Base-by-base conservation (phyloP, 2,797 vertebrate genomes). In the Thripadectes ignobilis region DNA sequence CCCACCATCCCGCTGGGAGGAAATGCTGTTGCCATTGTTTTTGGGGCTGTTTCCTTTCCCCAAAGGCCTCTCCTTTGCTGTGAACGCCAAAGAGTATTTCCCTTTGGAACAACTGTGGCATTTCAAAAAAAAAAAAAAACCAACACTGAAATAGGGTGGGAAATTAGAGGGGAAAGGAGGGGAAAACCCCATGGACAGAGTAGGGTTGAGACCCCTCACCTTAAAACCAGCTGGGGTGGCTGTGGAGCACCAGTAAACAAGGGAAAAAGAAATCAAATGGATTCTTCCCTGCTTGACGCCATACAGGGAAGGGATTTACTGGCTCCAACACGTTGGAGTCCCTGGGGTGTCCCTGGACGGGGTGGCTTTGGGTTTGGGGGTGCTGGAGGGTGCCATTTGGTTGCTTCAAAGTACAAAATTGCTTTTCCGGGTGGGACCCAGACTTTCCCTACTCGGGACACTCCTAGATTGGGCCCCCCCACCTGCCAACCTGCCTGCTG, bases 21-120 rank as follows among this genome's bases (percentile, higher is more conserved):
- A 96, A 96, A 86, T 26, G 69, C 77, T 12, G 8, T 32, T 80
- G 45, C 94, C 94, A 94, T 96, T 96, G 95, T 95, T 62, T 92
- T 6, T 43, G 86, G 91, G 84, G 91, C 95, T 38, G 0, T 94
- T 96, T 95, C 95, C 95, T 94, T 54, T 94, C 77, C 83, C 93
- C 87, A 88, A 94, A 86, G 87, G 86, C 63, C 79, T 79, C 86
- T 93, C 83, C 85, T 93, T 86, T 0, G 2, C 59, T 8, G 16
- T 57, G 88, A 88, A 89, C 3, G 32, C 9, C 72, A 46, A 88
- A 36, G 75, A 61, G 72, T 2, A 10, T 62, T 94, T 94, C 55
- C 92, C 67, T 76, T 88, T 0, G 46, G 39, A 80, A 67, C 14
- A 51, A 59, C 14, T 0, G 2, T 14, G 45, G 54, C 12, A 3